Percentiles rank a stretch among this genome's conserved stretches.
These are phyloP conservation scores for Cyaniris semiargus DNA, from an alignment of 2,888 invertebrate genomes.

Conservation along the genomic window DNA sequence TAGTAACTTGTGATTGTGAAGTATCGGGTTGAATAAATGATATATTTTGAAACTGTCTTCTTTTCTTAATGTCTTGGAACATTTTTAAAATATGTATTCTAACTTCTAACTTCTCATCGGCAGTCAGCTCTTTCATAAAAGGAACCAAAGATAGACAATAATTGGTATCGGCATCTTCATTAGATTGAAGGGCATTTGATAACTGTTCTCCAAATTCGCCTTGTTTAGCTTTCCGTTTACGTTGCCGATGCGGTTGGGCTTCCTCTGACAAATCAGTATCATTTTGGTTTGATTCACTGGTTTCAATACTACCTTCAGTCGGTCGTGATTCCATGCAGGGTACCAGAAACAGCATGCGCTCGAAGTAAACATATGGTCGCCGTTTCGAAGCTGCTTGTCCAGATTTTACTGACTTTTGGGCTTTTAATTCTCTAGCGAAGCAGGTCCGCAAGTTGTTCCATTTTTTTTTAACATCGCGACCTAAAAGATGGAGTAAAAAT, in stretches of 20 bases:
- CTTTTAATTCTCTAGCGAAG: constrained; percentile 17
- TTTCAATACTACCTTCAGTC: no score
- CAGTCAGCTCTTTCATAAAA: constrained; percentile 25
- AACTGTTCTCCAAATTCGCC: no score
- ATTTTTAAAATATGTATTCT: constrained; percentile 29
- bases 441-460: constrained; percentile 30
- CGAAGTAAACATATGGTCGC: no score
- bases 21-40: no score
- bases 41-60: no score
- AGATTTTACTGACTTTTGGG: background rate
- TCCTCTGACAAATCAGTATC: background rate
- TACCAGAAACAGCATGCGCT: no score
- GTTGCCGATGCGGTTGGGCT: background rate
- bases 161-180: constrained; percentile 24
- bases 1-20: no score
- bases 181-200: no score
- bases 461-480: background rate
- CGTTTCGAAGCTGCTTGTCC: constrained; percentile 1
- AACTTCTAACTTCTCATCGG: constrained; percentile 30
- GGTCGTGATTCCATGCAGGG: no score
- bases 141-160: constrained; percentile 30
- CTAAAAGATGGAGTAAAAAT: no score
- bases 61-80: constrained; percentile 34
- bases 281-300: no score
- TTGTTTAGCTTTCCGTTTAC: background rate